These are phyloP conservation scores for Idaea biselata DNA, from an alignment of 2,888 invertebrate species.

Conservation along the genomic window DNA sequence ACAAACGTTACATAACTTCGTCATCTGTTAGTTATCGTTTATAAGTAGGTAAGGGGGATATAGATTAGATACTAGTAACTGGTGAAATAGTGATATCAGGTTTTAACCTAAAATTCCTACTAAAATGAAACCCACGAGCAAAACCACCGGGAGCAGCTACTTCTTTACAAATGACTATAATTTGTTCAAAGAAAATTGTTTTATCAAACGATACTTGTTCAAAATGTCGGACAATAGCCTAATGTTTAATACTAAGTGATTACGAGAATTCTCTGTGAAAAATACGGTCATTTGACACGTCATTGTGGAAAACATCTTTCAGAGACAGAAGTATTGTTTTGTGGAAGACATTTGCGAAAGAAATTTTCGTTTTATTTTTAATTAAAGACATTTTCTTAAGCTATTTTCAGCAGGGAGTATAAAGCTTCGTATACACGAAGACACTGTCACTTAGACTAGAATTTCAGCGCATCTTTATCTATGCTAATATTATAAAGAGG, in stretches of 20 bases:
- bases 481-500: too few species aligned
- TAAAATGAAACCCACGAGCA: not conserved
- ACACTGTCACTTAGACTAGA: too few species aligned
- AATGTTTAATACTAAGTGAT: conserved; percentile 1
- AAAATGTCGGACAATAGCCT: not conserved
- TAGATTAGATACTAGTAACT: not conserved
- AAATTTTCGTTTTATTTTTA: not conserved
- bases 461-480: too few species aligned
- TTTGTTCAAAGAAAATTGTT: not conserved
- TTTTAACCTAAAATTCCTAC: not conserved
- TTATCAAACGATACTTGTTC: not conserved
- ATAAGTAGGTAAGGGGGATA: too few species aligned
- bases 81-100: not conserved
- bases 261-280: not conserved
- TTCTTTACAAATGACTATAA: not conserved
- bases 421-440: too few species aligned
- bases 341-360: not conserved
- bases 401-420: not conserved
- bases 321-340: not conserved
- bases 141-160: not conserved
- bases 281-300: not conserved
- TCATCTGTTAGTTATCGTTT: too few species aligned
- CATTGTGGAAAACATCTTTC: not conserved
- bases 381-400: not conserved
- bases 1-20: too few species aligned